A percentile compares a stretch with the other conserved stretches of the same genome.
phyloP scores from a whole-genome alignment of 2,797 vertebrate species.

The Odontamblyopus lacepedii region DNA sequence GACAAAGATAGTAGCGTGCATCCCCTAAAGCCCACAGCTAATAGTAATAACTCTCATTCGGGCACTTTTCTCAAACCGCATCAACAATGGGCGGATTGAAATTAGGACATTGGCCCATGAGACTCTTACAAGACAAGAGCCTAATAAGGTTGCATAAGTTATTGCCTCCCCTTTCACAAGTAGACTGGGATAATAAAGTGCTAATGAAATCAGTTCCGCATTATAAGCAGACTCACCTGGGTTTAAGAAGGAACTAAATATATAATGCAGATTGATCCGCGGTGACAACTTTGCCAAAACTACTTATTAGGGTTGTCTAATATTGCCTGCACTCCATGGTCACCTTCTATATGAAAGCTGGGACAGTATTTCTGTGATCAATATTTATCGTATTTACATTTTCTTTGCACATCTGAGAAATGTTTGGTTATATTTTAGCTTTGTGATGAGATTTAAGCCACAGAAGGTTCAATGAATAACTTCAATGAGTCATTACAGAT shows the following conservation, averaged over 20 bases:
- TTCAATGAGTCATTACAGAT: no score
- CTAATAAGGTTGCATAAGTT: conserved; percentile 69
- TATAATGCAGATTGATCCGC: conserved; percentile 8
- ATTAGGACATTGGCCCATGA: conserved; percentile 52
- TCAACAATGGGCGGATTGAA: conserved; percentile 50
- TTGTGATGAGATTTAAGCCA: no score
- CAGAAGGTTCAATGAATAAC: no score
- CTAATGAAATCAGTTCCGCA: conserved; percentile 67
- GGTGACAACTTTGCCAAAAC: background rate
- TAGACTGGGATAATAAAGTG: conserved; percentile 61
- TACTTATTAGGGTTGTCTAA: background rate
- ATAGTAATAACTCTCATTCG: conserved; percentile 12
- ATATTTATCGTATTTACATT: no score
- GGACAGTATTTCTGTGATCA: no score
- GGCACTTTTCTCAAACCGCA: conserved; percentile 39
- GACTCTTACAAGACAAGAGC: conserved; percentile 59
- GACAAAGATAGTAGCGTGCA: conserved; percentile 11
- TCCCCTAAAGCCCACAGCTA: no score
- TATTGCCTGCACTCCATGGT: background rate
- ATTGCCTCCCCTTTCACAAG: conserved; percentile 58
- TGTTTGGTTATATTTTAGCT: no score
- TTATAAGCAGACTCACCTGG: conserved; percentile 42
- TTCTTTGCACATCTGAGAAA: no score
- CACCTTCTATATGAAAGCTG: no score
- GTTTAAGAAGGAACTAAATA: conserved; percentile 42